phyloP scores from a whole-genome alignment of 2,113 vertebrate genomes.

The Eidolon helvum region DNA sequence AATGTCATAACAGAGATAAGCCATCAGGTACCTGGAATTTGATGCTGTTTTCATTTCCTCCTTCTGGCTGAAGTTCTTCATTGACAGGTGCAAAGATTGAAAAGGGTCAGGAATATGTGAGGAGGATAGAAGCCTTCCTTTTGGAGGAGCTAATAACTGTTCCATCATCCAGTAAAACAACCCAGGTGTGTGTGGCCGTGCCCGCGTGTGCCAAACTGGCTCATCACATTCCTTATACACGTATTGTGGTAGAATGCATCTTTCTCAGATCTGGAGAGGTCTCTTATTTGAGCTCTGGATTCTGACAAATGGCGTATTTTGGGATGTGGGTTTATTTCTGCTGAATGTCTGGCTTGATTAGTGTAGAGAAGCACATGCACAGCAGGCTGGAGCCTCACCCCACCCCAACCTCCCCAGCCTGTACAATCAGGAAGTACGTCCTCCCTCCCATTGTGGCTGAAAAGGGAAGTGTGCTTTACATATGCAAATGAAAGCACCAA shows the following conservation, averaged over 20 bases:
- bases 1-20: conserved; percentile 75
- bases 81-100: conserved; percentile 69
- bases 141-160: conserved; percentile 37
- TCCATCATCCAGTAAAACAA: conserved; percentile 23
- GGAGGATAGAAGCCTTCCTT: conserved; percentile 27
- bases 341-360: conserved; percentile 79
- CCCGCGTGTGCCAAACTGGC: neutral
- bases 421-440: conserved; percentile 80
- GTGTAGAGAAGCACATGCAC: conserved; percentile 71
- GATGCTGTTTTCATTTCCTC: conserved; percentile 69
- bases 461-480: conserved; percentile 79
- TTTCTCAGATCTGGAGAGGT: neutral
- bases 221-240: neutral
- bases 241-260: neutral
- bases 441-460: conserved; percentile 78
- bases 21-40: conserved; percentile 56
- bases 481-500: conserved; percentile 83
- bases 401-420: conserved; percentile 54
- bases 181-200: conserved; percentile 24
- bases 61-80: conserved; percentile 67
- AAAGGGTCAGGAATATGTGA: conserved; percentile 50
- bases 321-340: conserved; percentile 66
- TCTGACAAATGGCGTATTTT: conserved; percentile 41
- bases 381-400: conserved; percentile 71
- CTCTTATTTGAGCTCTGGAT: conserved; percentile 31